These are phyloP conservation scores for Drosophila meridionalis DNA, from an alignment of 2,888 invertebrate species.

Conservation along the genomic window DNA sequence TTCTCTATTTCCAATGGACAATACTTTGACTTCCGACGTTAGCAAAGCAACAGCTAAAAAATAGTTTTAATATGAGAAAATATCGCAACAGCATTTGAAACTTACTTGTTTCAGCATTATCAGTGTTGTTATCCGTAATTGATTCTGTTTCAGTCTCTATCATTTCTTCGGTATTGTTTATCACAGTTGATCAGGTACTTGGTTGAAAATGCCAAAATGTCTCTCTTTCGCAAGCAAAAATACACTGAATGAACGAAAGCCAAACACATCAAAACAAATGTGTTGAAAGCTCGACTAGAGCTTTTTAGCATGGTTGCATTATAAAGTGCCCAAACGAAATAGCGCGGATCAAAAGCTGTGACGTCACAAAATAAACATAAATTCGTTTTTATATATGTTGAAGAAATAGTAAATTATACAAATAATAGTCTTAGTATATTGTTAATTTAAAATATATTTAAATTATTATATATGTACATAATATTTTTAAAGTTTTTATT, in stretches of 20 bases:
- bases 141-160: not conserved
- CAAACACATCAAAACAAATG: not conserved
- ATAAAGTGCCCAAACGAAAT: not conserved
- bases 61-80: not conserved
- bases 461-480: too few species aligned
- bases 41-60: not conserved
- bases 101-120: not conserved
- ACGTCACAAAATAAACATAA: not conserved
- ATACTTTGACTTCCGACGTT: not conserved
- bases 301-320: slow-evolving; percentile 1
- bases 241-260: not conserved
- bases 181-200: not conserved
- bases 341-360: not conserved
- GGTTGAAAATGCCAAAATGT: not conserved
- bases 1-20: not conserved
- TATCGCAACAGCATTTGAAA: not conserved
- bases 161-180: not conserved
- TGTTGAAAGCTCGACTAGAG: not conserved
- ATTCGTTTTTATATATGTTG: not conserved
- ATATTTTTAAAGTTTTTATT: not conserved
- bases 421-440: too few species aligned
- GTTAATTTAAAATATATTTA: too few species aligned
- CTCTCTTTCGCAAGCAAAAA: not conserved
- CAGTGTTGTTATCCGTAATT: not conserved
- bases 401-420: too few species aligned